Evolutionary conservation across 2,113 vertebrate species (phyloP), one percentile per base, ranked within the genome.

Genomic region (Boulengeromyrus knoepffleri): DNA sequence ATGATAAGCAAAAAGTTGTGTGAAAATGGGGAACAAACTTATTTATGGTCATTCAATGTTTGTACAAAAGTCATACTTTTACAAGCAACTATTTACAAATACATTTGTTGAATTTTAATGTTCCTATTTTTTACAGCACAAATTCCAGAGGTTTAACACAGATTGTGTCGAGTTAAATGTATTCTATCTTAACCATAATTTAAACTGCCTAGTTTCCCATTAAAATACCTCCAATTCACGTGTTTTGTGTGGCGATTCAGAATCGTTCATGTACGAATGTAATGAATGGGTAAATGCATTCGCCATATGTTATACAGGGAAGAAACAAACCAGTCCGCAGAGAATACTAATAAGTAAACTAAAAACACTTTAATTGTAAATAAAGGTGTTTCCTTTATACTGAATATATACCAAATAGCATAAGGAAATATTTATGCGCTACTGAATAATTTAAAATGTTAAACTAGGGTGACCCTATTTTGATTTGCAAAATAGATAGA

Each of bases 111-210:
- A 3, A 74, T 90, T 86, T 90, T 27, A 36, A 45, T 36, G 39
- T 83, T 89, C 27, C 52, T 87, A 87, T 89, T 89, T 89, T 88
- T 89, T 58, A 89, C 80, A 62, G 80, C 46, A 85, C 53, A 62
- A 19, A 87, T 74, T 87, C 27, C 10, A 87, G 46, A 66, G 24
- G 56, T 74, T 90, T 90, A 90, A 90, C 50, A 70, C 56, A 90
- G 56, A 87, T 87, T 90, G 56, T 85, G 46, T 87, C 56, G 7
- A 62, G n/a, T 87, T 70, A 84, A 89, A 90, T 49, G 12, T 70
- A 70, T 85, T 84, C 58, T 84, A 42, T 56, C 89, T 49, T 74
- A 52, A 47, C 21, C 47, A 52, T 36, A 46, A 56, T 66, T 89
- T 62, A 58, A 89, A 84, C 66, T 89, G 19, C 19, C 27, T 52